phyloP scores from a whole-genome alignment of 2,113 vertebrate genomes.

The Mugil cephalus region DNA sequence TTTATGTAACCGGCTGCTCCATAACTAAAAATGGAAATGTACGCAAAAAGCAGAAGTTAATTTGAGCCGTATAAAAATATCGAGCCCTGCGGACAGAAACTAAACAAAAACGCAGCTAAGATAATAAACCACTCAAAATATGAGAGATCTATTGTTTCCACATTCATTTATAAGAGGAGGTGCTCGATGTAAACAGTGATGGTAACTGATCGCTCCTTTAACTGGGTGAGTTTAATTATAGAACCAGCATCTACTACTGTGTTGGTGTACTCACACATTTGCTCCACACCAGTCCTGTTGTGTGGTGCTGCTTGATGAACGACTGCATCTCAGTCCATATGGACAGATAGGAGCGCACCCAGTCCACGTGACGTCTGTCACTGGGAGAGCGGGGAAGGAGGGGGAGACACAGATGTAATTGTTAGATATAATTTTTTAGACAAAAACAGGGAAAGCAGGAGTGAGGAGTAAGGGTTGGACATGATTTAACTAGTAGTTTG shows the following conservation, averaged over 20 bases:
- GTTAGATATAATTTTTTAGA: too few species aligned
- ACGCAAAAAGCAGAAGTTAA: constrained; percentile 44
- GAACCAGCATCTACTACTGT: neutral
- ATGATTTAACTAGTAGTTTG: neutral
- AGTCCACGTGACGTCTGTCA: constrained; percentile 93
- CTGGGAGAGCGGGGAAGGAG: constrained; percentile 71
- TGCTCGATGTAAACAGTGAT: neutral
- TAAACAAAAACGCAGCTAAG: constrained; percentile 34
- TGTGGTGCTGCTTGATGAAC: constrained; percentile 95
- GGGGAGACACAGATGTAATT: constrained; percentile 1
- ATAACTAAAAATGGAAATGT: constrained; percentile 79
- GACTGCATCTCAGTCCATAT: constrained; percentile 96
- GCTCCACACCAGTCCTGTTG: constrained; percentile 94
- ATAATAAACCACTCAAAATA: constrained; percentile 38
- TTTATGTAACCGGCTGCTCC: constrained; percentile 65
- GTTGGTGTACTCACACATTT: constrained; percentile 88
- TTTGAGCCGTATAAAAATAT: constrained; percentile 64
- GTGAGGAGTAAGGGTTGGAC: neutral
- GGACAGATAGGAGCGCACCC: constrained; percentile 94
- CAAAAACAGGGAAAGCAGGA: neutral
- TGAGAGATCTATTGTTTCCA: constrained; percentile 11
- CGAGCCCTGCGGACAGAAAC: constrained; percentile 50
- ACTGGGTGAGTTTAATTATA: neutral
- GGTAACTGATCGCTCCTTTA: too few species aligned
- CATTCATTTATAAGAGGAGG: neutral